Base-by-base conservation (phyloP, 2,888 invertebrate species). In the Strigamia crassipes region DNA sequence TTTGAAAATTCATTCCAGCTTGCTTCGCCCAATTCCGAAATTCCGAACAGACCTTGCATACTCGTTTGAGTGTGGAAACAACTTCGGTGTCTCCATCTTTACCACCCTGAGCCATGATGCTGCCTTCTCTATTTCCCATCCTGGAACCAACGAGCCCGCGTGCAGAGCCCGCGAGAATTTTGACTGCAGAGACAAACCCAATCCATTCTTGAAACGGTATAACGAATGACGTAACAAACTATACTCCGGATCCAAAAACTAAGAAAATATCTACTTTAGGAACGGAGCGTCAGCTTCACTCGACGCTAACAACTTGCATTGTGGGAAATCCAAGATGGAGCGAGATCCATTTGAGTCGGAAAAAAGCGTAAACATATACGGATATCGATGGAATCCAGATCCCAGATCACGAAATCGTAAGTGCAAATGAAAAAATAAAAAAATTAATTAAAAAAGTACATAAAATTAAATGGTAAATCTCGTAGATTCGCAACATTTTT, bases 51-150 rank as follows among this genome's bases (percentile, higher is more conserved):
- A 27, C 78, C 9, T 41, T 34, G 15, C 78, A 78, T 9, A 78
- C 41, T 5, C 18, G 13, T 34, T 41, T 34, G 4, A 78, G 78
- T 0, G 78, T 31, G 13, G n/a, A 6, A 41, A 38, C 78, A 18
- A 78, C 78, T 78, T 78, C 34, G 6, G 78, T 34, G 34, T 78
- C 41, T 5, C 34, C 78, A 78, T 78, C 78, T 18, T 78, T 41
- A n/a, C 78, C 27, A 27, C 31, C 61, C 61, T 61, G 61, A 66
- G 61, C 61, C 61, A 66, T 66, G 61, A 66, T 21, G 51, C 51
- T 51, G 18, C 61, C 61, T 66, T 66, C 61, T 66, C 1, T n/a
- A 21, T 66, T 66, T 23, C 61, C 61, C 61, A 66, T 66, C 21
- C n/a, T n/a, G 23, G 61, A 66, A 66, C 61, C 61, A 21, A 66